Conservation (phyloP, 2,888 invertebrate species). For the Dasypolia templi region DNA sequence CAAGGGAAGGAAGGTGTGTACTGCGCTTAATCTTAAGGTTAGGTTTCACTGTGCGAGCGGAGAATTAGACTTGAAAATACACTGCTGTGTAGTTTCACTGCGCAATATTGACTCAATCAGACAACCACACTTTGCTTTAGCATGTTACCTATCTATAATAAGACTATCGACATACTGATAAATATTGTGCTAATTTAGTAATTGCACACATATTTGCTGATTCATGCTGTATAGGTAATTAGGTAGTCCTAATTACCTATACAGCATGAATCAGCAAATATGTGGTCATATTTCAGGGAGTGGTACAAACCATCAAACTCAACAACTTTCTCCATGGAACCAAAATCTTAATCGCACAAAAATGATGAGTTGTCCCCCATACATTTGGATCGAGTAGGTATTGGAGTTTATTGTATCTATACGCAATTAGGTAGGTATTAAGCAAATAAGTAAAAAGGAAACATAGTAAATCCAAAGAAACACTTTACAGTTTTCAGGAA, state of each 20-base stretch:
- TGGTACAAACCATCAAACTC: neutral
- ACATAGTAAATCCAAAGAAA: neutral
- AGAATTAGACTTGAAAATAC: neutral
- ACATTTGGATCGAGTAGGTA: neutral
- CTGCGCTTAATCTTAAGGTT: constrained; percentile 48
- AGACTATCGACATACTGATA: neutral
- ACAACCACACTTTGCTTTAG: neutral
- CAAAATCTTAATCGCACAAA: neutral
- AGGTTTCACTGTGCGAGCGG: constrained; percentile 28
- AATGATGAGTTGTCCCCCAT: neutral
- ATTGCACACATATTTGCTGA: neutral
- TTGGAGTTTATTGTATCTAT: neutral
- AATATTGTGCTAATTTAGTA: neutral
- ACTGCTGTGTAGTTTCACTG: neutral
- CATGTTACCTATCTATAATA: neutral
- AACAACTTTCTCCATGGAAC: neutral
- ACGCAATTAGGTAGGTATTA: neutral
- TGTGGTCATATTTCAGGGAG: neutral
- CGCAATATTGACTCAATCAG: neutral
- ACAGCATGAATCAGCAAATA: neutral
- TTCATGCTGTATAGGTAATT: no score
- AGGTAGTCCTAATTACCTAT: no score
- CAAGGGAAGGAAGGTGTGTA: constrained; percentile 50
- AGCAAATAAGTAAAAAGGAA: neutral
- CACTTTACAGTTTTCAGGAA: neutral